Conservation (phyloP, 2,888 invertebrate species). For the Drosophila suboccidentalis region DNA sequence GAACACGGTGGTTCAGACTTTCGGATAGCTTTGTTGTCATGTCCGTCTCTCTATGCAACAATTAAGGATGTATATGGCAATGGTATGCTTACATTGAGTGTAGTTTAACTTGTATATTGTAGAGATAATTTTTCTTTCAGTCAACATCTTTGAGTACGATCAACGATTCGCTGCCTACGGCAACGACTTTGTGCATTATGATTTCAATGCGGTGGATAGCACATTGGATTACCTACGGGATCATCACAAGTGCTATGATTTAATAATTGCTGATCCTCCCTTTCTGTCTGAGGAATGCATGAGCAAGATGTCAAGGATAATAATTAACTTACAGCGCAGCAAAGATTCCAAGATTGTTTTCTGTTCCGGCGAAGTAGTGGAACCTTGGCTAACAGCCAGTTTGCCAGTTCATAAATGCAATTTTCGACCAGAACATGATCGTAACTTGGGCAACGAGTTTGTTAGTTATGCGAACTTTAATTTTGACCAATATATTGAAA, state of each 20-base stretch:
- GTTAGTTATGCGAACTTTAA: constrained; percentile 95
- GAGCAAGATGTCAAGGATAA: constrained; percentile 92
- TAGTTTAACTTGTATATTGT: background rate
- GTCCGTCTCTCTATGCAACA: constrained; percentile 93
- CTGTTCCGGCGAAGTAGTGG: constrained; percentile 95
- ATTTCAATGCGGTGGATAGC: constrained; percentile 93
- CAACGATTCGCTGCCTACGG: constrained; percentile 92
- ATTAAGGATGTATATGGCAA: constrained; percentile 86
- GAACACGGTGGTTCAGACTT: constrained; percentile 48
- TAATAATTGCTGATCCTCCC: constrained; percentile 97
- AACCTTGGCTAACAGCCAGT: constrained; percentile 88
- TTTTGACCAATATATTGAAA: constrained; percentile 86
- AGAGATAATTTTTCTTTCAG: constrained; percentile 86
- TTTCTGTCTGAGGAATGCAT: constrained; percentile 97
- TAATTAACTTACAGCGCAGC: constrained; percentile 89
- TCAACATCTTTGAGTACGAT: constrained; percentile 93
- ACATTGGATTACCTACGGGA: constrained; percentile 87
- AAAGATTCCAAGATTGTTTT: constrained; percentile 85
- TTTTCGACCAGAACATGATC: constrained; percentile 93
- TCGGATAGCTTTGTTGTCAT: constrained; percentile 93
- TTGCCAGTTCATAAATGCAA: constrained; percentile 89
- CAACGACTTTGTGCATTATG: constrained; percentile 93
- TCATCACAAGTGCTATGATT: constrained; percentile 88
- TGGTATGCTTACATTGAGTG: constrained; percentile 14
- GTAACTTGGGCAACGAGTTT: constrained; percentile 97